Evolutionary conservation across 2,797 vertebrate genomes (phyloP), one percentile per base, ranked within the genome.

Genomic region (Aphelocoma californica): DNA sequence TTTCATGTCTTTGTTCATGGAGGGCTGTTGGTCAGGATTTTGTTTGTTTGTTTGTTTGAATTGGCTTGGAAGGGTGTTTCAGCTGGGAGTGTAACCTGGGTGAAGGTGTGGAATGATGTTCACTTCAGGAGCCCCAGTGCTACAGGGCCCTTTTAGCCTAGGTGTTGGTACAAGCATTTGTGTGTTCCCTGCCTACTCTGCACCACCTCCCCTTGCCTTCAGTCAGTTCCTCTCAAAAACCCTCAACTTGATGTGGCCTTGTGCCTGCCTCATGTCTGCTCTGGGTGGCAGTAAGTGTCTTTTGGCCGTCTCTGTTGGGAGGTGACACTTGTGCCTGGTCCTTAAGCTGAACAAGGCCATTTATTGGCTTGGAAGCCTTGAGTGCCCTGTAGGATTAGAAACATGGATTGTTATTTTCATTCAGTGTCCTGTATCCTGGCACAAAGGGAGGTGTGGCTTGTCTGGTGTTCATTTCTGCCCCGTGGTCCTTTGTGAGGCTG

Each of bases 71-170:
- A 70, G 66, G 17, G 18, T 61, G 18, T 81, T 60, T 26, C 50
- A 32, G 14, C 26, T 71, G 38, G 21, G 21, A 14, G 2, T 71
- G 21, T 81, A 36, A 36, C 18, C 21, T 53, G 32, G 11, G 9
- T 69, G 40, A 53, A 53, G 28, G 10, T 36, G 32, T 81, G 47
- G 47, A 14, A 21, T 44, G 38, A 32, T 44, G 32, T 31, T 29
- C 38, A 11, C 32, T 36, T 51, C 18, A n/a, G 13, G 38, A 67
- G 20, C 44, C 38, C 14, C 0, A 1, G 13, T 0, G 2, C 45
- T 58, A 15, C 29, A 54, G 32, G 6, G 32, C 18, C 7, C 14
- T 51, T 36, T 53, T 21, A 64, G 38, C 31, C 32, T 53, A 23
- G 34, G 24, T 44, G 48, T 47, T 3, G 18, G 8, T n/a, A 6